A percentile compares a stretch with the other conserved stretches of the same genome.
phyloP scores from a whole-genome alignment of 2,797 vertebrate species.

The Danio albolineatus region DNA sequence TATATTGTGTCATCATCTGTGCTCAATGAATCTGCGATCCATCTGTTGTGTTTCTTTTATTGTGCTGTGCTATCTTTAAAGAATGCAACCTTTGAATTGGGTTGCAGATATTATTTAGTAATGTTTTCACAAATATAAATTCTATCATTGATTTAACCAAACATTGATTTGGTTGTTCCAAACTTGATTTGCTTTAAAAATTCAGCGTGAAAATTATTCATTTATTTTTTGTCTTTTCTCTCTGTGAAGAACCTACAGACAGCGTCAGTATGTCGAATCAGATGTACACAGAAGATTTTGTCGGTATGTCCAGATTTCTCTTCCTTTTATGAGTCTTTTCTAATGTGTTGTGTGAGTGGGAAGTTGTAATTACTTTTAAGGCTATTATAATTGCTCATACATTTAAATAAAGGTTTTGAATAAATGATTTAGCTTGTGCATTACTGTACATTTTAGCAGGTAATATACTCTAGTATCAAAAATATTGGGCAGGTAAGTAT shows the following conservation, averaged over 20 bases:
- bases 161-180: no score
- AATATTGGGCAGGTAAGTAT: neutral
- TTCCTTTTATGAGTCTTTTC: neutral
- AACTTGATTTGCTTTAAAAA: neutral
- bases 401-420: neutral
- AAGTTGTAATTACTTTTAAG: neutral
- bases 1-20: no score
- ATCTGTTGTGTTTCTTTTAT: no score
- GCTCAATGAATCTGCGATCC: no score
- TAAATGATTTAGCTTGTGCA: neutral
- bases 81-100: no score
- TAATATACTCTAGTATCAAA: neutral
- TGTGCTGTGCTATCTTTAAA: no score
- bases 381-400: neutral
- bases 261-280: constrained; percentile 77
- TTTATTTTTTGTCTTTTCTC: constrained; percentile 10
- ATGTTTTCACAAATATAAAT: no score
- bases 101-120: no score
- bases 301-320: constrained; percentile 72
- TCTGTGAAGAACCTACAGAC: constrained; percentile 78
- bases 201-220: neutral
- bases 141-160: neutral
- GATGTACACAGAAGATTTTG: constrained; percentile 84
- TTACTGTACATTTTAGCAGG: neutral
- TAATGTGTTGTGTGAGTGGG: constrained; percentile 70